These are phyloP conservation scores for Pogoniulus pusillus DNA, from an alignment of 2,797 vertebrate species.

Conservation along the genomic window DNA sequence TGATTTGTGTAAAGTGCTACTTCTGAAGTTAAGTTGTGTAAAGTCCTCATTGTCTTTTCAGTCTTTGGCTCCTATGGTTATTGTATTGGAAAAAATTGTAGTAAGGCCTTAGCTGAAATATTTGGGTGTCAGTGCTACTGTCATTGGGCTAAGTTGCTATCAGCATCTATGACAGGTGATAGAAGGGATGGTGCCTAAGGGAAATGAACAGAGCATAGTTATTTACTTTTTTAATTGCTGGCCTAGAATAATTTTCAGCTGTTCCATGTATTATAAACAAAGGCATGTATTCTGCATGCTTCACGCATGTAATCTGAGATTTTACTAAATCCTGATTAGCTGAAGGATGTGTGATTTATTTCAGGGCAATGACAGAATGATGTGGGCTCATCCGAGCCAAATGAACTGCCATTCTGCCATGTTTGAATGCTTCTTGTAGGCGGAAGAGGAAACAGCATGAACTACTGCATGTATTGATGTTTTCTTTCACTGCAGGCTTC, in stretches of 20 bases:
- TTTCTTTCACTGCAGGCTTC: not conserved
- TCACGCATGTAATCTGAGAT: not conserved
- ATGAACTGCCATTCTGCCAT: not conserved
- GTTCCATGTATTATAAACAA: not conserved
- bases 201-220: not conserved
- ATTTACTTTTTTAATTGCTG: not conserved
- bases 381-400: not conserved
- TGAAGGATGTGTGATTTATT: not conserved
- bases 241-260: not conserved
- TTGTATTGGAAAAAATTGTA: not conserved
- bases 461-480: not conserved
- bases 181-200: not conserved
- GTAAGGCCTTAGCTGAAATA: not conserved
- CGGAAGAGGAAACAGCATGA: not conserved
- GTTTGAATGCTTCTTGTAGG: not conserved
- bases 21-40: not conserved
- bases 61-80: not conserved
- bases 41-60: not conserved
- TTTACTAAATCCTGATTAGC: not conserved
- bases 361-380: not conserved
- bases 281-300: not conserved
- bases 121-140: not conserved
- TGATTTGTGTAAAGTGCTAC: not conserved
- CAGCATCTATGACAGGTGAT: not conserved
- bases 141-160: not conserved